Percentiles rank a stretch among this genome's conserved stretches.
These are phyloP conservation scores for Pomatorhinus ruficollis DNA, from an alignment of 2,113 vertebrate genomes.

Conservation along the genomic window DNA sequence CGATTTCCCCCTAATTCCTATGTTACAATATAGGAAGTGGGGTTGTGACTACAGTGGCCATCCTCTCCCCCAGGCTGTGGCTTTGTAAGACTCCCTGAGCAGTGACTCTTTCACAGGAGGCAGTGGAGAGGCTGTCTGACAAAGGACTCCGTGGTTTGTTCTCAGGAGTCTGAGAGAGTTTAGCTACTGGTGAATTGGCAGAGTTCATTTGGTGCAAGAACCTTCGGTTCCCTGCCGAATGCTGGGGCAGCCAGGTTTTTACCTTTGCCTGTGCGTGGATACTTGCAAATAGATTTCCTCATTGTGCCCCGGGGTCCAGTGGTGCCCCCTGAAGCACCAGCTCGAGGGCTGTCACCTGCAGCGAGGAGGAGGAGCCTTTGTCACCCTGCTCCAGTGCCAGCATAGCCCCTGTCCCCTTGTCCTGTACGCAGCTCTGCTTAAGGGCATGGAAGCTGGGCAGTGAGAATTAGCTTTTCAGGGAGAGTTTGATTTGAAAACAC, in stretches of 20 bases:
- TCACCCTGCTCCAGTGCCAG: neutral
- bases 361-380: neutral
- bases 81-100: neutral
- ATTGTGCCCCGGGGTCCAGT: neutral
- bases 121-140: neutral
- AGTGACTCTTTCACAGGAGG: neutral
- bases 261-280: accelerated
- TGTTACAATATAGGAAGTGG: accelerated
- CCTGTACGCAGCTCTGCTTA: accelerated
- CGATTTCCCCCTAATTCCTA: neutral
- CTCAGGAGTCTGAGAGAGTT: neutral
- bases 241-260: neutral
- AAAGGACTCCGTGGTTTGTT: neutral
- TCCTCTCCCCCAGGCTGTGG: neutral
- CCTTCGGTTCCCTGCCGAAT: neutral
- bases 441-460: neutral
- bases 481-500: neutral
- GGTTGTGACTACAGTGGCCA: neutral
- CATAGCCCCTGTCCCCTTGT: accelerated
- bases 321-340: accelerated
- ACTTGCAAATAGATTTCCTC: neutral
- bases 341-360: neutral
- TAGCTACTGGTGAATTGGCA: neutral
- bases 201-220: neutral
- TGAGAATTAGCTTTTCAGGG: neutral